Evolutionary conservation across 2,888 invertebrate genomes (phyloP), one percentile per base, ranked within the genome.

Genomic region (Thymelicus sylvestris): DNA sequence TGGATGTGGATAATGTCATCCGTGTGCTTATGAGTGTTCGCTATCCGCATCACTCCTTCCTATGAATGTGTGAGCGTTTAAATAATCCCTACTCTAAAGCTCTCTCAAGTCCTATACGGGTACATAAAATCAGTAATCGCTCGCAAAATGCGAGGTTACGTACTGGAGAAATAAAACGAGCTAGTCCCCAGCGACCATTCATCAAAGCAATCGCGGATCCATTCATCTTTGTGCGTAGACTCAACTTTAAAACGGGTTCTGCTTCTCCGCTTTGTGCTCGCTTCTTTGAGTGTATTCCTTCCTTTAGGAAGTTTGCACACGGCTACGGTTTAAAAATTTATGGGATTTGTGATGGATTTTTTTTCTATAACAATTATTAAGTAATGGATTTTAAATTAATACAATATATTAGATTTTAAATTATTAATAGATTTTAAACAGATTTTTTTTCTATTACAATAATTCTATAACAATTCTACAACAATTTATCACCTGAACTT

Each of bases 211-310:
- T 65, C 65, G 60, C 66, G 59, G 31, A 44, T 52, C 66, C 71
- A 61, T 71, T 71, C 71, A 66, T 71, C 61, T 57, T 44, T 61
- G 71, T 61, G 66, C 66, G 65, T 71, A 64, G 69, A 70, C 63
- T 63, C 71, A 13, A 71, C 62, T 71, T 70, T 64, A 52, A 71
- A 71, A 71, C 71, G 47, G 55, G 71, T 71, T 70, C 31, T 31
- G 55, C 66, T 66, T 62, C 65, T 69, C 48, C 44, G 62, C 66
- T 71, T 62, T 71, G 62, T 61, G 60, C 64, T 50, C 44, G 59
- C 64, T 59, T 66, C 66, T 59, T 66, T 66, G 59, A 66, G 59
- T 31, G 66, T 59, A 41, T 60, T 60, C 60, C 62, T 66, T 65
- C 44, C 52, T 66, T 71, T 71, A 71, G 70, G 70, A 5, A 8